Percentiles rank a stretch among this genome's conserved stretches.
phyloP scores from a whole-genome alignment of 64 coral and sea anemone genomes.

The Actinia tenebrosa region DNA sequence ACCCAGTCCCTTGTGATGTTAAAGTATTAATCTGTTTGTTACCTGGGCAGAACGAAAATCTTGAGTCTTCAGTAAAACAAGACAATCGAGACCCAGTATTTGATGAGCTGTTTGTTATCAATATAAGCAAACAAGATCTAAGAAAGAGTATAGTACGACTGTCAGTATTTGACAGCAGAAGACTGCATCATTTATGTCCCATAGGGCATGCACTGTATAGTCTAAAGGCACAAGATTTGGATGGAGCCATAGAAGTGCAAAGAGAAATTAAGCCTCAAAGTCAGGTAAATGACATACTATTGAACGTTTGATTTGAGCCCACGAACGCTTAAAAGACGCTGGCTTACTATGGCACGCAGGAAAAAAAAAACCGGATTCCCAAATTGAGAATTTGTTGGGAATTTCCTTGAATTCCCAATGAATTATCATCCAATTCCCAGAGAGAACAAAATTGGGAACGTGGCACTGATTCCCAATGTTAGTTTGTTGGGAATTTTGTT shows the following conservation, averaged over 20 bases:
- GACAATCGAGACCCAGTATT: constrained; percentile 60
- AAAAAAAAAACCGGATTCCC: too few species aligned
- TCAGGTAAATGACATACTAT: constrained; percentile 19
- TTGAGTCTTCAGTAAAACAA: constrained; percentile 52
- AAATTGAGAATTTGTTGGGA: too few species aligned
- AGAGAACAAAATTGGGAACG: too few species aligned
- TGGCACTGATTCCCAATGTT: too few species aligned
- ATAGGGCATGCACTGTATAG: constrained; percentile 69
- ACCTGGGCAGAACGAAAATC: constrained; percentile 55
- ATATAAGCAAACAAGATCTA: constrained; percentile 29
- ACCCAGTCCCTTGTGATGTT: constrained; percentile 41
- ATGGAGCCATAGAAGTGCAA: constrained; percentile 21
- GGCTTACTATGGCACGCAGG: too few species aligned
- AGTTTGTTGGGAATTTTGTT: too few species aligned
- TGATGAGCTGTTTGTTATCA: constrained; percentile 63
- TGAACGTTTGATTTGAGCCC: too few species aligned
- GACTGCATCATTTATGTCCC: constrained; percentile 57
- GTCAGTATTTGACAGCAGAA: constrained; percentile 53
- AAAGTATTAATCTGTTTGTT: constrained; percentile 62
- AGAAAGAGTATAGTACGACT: constrained; percentile 66
- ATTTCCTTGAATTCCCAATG: too few species aligned
- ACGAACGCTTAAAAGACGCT: too few species aligned
- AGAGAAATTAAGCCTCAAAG: constrained; percentile 66
- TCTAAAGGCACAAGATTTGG: constrained; percentile 53
- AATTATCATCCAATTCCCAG: too few species aligned